Evolutionary conservation across 1,140 invertebrate species (phyloP), one percentile per base, ranked within the genome.

Genomic region (Zaprionus kolodkinae): DNA sequence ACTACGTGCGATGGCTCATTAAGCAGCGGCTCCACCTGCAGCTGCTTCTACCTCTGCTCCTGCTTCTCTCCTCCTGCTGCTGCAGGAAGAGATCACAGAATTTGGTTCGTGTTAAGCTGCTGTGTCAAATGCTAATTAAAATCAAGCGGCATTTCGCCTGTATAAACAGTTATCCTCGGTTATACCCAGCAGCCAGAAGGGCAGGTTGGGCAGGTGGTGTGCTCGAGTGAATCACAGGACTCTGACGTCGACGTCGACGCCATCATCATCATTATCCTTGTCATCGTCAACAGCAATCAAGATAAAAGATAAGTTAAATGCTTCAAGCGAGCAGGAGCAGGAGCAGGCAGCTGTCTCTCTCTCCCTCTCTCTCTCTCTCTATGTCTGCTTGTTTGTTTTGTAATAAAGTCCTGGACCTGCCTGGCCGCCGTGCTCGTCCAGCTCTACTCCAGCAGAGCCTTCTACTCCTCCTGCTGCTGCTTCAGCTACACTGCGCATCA

Each of bases 291-390:
- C 85, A 89, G 85, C 85, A 89, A 89, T 89, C 85, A 89, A 79
- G 85, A 89, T 89, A 89, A 90, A 88, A 88, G 85, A 89, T 89
- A 89, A 89, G 86, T 89, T 89, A 89, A 89, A 89, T 89, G 78
- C 81, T 78, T 59, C 10, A 21, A 11, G 4, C 12, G 25, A 45
- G 27, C 2, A 15, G 30, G 15, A 36, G n/a, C 15, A 17, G 50
- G 50, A 36, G 40, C 13, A 6, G 65, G 45, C 12, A 33, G 40
- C 17, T 6, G 70, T 12, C 12, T 10, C 45, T 54, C 70, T 64
- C n/a, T n/a, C n/a, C n/a, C n/a, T 12, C 12, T 10, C 45, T 54
- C 21, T 21, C 21, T 21, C 21, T 15, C 12, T 10, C 45, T 54
- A 66, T 64, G 56, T 36, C 40, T 71, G 76, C 68, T 71, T 88